These are phyloP conservation scores for Muscidifurax raptorellus DNA, from an alignment of 1,140 invertebrate genomes.

Conservation along the genomic window DNA sequence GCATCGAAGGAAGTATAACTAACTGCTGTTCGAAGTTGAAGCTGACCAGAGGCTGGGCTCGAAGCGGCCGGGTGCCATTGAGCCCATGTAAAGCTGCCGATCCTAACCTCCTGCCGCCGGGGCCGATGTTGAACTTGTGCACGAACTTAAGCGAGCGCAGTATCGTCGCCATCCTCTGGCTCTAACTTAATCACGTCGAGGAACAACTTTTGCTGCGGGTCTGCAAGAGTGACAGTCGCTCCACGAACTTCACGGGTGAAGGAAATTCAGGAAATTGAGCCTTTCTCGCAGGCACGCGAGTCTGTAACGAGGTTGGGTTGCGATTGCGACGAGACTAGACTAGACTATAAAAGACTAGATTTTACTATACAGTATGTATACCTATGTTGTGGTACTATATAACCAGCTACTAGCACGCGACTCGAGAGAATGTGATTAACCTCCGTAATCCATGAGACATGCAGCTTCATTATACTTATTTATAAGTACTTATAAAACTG, in stretches of 20 bases:
- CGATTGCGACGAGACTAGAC: too few relatives aligned
- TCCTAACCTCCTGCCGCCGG: constrained; percentile 14
- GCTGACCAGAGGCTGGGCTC: background rate
- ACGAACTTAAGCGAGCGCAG: constrained; percentile 19
- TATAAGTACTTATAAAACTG: too few relatives aligned
- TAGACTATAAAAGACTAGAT: too few relatives aligned
- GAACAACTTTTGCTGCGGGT: background rate
- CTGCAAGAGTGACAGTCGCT: background rate
- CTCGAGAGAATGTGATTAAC: too few relatives aligned
- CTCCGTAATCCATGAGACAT: too few relatives aligned
- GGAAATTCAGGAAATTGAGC: background rate
- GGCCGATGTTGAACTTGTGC: background rate
- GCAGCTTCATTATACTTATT: too few relatives aligned
- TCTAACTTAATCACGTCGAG: background rate
- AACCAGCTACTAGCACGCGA: too few relatives aligned
- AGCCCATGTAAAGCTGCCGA: background rate
- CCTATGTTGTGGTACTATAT: too few relatives aligned
- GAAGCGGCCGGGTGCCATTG: too few relatives aligned
- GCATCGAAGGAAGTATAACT: background rate
- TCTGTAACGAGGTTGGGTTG: too few relatives aligned
- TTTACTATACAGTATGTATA: too few relatives aligned
- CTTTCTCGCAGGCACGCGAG: background rate
- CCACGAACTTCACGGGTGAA: background rate
- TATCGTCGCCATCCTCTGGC: constrained; percentile 18
- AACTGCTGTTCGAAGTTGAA: background rate